Conservation (phyloP, 2,888 invertebrate species). For the Caenorhabditis doughertyi region DNA sequence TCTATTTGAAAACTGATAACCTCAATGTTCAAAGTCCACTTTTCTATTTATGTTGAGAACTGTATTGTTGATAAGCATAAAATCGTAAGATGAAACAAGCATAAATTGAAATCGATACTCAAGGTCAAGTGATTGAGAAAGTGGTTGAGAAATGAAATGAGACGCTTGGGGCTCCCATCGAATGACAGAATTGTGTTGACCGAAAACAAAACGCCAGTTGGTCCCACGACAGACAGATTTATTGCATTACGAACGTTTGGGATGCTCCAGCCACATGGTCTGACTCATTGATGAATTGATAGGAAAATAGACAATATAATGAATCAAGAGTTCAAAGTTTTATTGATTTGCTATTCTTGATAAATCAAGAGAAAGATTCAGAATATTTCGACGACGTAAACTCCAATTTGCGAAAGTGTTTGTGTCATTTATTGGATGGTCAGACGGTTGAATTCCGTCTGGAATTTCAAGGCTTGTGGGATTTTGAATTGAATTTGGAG, state of each 20-base stretch:
- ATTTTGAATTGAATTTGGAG: slow-evolving; percentile 32
- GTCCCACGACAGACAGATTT: slow-evolving; percentile 51
- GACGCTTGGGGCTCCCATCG: neutral
- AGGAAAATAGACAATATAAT: neutral
- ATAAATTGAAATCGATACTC: slow-evolving; percentile 38
- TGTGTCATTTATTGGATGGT: neutral
- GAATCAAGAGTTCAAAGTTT: slow-evolving; percentile 26
- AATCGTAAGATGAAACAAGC: slow-evolving; percentile 11
- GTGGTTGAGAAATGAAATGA: slow-evolving; percentile 18
- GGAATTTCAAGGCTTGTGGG: slow-evolving; percentile 11
- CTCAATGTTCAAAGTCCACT: slow-evolving; percentile 23
- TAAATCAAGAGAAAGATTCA: slow-evolving; percentile 61
- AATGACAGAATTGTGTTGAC: slow-evolving; percentile 42
- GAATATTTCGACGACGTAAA: slow-evolving; percentile 55
- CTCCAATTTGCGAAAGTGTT: slow-evolving; percentile 28
- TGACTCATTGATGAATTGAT: neutral
- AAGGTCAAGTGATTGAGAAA: slow-evolving; percentile 55
- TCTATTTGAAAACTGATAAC: slow-evolving; percentile 14
- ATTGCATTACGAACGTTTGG: slow-evolving; percentile 64
- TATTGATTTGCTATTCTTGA: slow-evolving; percentile 29
- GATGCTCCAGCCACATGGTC: slow-evolving; percentile 50
- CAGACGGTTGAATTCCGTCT: slow-evolving; percentile 2
- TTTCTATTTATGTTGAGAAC: too few relatives aligned
- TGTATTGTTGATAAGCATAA: slow-evolving; percentile 31
- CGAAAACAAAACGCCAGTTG: slow-evolving; percentile 66